Base-by-base conservation (phyloP, 1,140 invertebrate genomes). In the Pachyrhynchus sulphureomaculatus region DNA sequence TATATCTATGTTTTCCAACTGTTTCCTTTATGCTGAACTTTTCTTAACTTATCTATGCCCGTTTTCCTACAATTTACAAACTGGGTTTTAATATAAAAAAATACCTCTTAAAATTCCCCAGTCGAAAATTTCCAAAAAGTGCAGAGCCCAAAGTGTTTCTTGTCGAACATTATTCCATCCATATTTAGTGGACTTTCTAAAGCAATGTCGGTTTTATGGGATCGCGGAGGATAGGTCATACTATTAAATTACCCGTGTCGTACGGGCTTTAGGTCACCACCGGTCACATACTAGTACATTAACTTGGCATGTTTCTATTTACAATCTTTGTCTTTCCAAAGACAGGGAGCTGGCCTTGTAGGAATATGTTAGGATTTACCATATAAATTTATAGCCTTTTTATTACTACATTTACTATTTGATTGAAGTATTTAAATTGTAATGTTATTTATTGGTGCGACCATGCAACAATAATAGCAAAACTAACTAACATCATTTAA, bases 201-300 rank as follows among this genome's bases (percentile, higher is more conserved):
- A 36, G 34, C 12, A 15, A 36, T 36, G 34, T 36, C 12, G 5
- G 12, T 41, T 41, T 41, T 41, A 41, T 41, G 37, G 17, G 37
- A 15, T 18, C 37, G 37, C 10, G 37, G n/a, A 41, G 13, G n/a
- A 41, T 4, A 8, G 17, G 12, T 36, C 34, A 12, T 15, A 41
- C 37, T 18, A 41, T 41, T 18, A 41, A 41, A 41, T 41, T 41
- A 41, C 17, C 37, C 17, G n/a, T 17, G 13, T 36, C 34, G 34
- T 12, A 41, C n/a, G 37, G 17, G 12, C 37, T 18, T 41, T 41
- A 15, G n/a, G 17, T 9, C 17, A 41, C 37, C 37, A 15, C 4
- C 34, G 37, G 37, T 18, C 15, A 41, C 37, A 41, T 41, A 41
- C 18, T 41, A 17, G 37, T 41, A 15, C 37, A 41, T 41, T 41